Base-by-base conservation (phyloP, 1,140 invertebrate genomes). In the Galendromus occidentalis region DNA sequence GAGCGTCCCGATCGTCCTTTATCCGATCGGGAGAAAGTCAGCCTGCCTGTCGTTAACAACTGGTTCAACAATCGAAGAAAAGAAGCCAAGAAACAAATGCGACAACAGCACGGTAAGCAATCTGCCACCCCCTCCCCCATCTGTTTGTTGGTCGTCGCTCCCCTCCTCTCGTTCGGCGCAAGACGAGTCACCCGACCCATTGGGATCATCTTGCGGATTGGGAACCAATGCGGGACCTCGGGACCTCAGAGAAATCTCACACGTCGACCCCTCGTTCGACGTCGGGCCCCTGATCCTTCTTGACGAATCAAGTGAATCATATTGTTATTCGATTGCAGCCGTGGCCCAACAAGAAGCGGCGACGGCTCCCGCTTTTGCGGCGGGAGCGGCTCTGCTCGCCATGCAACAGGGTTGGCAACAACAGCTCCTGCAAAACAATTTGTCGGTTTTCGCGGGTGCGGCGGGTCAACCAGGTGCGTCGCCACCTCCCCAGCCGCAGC, bases 51-150 rank as follows among this genome's bases (percentile, higher is more conserved):
- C 33, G 72, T 77, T 17, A 72, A 73, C 7, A 76, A 76, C 69
- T 77, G 76, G 76, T 77, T 77, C 70, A 75, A 74, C 30, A 77
- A 77, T 66, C 70, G 75, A 20, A 69, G 76, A 44, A 77, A 77
- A 70, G 75, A 76, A 67, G 69, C 75, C 20, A 76, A 76, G 68
- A 74, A 73, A 67, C 68, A 71, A 65, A 66, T 71, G 39, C 55
- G 69, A 64, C 71, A 71, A 44, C 71, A 71, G 39, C 68, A 69
- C 68, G 69, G 69, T 70, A 28, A 44, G 39, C 4, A n/a, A n/a
- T n/a, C n/a, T n/a, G n/a, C n/a, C n/a, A 51, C 17, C 18, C 39
- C 39, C 51, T 7, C 25, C 39, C 17, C 28, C 14, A 30, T 7
- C 39, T 30, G 7, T 39, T 30, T 22, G 25, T 14, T 64, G 7